A percentile compares a stretch with the other conserved stretches of the same genome.
Evolutionary conservation across 2,797 vertebrate genomes (phyloP).

Genomic region (Pseudomugil gertrudae): DNA sequence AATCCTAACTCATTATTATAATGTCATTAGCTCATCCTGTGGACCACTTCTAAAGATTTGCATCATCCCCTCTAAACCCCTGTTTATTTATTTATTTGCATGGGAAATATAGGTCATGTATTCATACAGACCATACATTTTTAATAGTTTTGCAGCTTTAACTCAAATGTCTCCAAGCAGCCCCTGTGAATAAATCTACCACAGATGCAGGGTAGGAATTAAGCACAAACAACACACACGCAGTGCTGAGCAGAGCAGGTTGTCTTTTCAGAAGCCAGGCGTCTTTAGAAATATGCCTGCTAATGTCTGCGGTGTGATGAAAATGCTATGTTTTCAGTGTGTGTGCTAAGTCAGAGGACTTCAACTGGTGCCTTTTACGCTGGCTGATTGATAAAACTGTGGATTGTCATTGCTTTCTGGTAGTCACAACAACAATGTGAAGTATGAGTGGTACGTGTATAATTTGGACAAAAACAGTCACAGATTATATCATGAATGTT

Average conservation of each 20-base stretch:
- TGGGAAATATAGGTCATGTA: slow-evolving; percentile 82
- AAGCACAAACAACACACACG: slow-evolving; percentile 45
- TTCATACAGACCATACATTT: slow-evolving; percentile 81
- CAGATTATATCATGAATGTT: slow-evolving; percentile 34
- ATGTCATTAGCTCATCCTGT: slow-evolving; percentile 66
- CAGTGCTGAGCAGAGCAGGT: slow-evolving; percentile 26
- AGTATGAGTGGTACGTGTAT: neutral
- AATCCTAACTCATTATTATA: slow-evolving; percentile 64
- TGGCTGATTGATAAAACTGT: neutral
- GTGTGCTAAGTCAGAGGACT: slow-evolving; percentile 26
- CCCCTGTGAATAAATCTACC: slow-evolving; percentile 57
- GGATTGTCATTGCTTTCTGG: no score
- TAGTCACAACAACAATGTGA: no score
- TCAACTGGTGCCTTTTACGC: slow-evolving; percentile 9
- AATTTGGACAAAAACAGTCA: slow-evolving; percentile 8
- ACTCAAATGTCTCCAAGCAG: slow-evolving; percentile 73
- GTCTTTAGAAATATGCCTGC: slow-evolving; percentile 44
- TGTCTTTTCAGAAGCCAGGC: slow-evolving; percentile 40
- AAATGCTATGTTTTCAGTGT: slow-evolving; percentile 35
- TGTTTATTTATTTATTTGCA: slow-evolving; percentile 83
- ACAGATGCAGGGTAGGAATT: slow-evolving; percentile 51
- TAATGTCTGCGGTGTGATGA: slow-evolving; percentile 39
- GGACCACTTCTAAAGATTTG: slow-evolving; percentile 78
- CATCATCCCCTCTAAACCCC: slow-evolving; percentile 64
- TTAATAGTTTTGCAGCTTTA: slow-evolving; percentile 79